Base-by-base conservation (phyloP, 2,888 invertebrate species). In the Hemistola chrysoprasaria region DNA sequence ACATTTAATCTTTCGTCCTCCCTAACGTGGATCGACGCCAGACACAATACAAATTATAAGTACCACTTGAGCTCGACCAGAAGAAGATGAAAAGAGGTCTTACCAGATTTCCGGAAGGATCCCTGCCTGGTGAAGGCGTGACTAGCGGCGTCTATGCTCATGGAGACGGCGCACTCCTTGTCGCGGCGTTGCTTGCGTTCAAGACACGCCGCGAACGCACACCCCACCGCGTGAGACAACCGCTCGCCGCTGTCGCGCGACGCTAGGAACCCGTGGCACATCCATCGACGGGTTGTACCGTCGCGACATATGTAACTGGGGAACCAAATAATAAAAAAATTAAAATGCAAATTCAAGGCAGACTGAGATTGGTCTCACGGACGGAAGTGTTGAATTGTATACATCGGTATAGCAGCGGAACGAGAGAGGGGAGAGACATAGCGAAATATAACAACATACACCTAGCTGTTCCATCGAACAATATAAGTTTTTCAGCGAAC, bases 181-280 rank as follows among this genome's bases (percentile, higher is more conserved):
- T 99, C 99, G 48, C 99, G 92, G 54, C 97, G 95, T 82, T 99
- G 98, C 82, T 99, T 99, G 66, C 97, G 93, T 78, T 99, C 99
- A 59, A 99, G 89, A 70, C 99, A 99, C 1, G 98, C 97, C 37
- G 98, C 97, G 88, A 99, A 99, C 31, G 99, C 99, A 90, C 99
- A 99, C 24, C 99, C 99, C 16, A 99, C 99, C 1, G 99, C 99
- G 87, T 99, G 99, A 62, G 98, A 98, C 53, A 99, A 88, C 28
- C 99, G 92, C 89, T 99, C 99, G 41, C 99, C 99, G 60, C 97
- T 95, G 85, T 99, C 98, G 74, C 98, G 95, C 35, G 95, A 91
- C 34, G 99, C 98, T 54, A 98, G 90, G 81, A 99, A 99, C 23
- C 99, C 99, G 87, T 99, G 99, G 76, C 99, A 99, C 98, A 99